Percentiles rank a stretch among this genome's conserved stretches.
These are phyloP conservation scores for Galeopterus variegatus DNA, from an alignment of 2,113 vertebrate genomes.

Conservation along the genomic window DNA sequence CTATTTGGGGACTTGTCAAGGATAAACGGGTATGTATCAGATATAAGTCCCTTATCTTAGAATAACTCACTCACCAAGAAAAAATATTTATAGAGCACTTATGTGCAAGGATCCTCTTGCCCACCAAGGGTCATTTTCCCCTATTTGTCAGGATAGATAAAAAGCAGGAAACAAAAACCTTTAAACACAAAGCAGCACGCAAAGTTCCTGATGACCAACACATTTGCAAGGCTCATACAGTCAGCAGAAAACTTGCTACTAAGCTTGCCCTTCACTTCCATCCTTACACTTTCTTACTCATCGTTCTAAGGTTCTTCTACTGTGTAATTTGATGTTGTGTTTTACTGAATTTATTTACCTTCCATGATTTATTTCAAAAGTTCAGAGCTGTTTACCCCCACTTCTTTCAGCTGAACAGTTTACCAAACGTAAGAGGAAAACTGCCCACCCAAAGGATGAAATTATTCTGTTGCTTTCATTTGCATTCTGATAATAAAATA, in stretches of 20 bases:
- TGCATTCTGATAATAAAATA: background rate
- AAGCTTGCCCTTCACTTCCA: background rate
- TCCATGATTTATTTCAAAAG: slow-evolving; percentile 45
- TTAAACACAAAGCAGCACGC: background rate
- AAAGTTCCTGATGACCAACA: background rate
- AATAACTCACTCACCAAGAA: slow-evolving; percentile 40
- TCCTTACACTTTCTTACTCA: background rate
- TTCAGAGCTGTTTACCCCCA: background rate
- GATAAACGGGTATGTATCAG: slow-evolving; percentile 46
- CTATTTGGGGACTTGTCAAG: slow-evolving; percentile 40
- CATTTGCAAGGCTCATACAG: background rate
- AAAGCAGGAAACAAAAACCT: slow-evolving; percentile 7
- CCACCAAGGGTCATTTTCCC: background rate
- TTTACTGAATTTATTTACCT: slow-evolving; percentile 42
- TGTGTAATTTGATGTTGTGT: background rate
- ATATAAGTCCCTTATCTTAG: slow-evolving; percentile 5
- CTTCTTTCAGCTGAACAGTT: slow-evolving; percentile 13
- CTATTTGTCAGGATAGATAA: background rate
- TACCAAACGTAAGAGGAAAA: slow-evolving; percentile 42
- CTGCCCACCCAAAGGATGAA: background rate
- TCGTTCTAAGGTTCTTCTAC: background rate
- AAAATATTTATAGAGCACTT: background rate
- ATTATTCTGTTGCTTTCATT: slow-evolving; percentile 14
- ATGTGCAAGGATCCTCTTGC: background rate
- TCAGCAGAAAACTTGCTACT: background rate